Evolutionary conservation across 2,797 vertebrate species (phyloP).

Genomic region (Mionectes olivaceus): DNA sequence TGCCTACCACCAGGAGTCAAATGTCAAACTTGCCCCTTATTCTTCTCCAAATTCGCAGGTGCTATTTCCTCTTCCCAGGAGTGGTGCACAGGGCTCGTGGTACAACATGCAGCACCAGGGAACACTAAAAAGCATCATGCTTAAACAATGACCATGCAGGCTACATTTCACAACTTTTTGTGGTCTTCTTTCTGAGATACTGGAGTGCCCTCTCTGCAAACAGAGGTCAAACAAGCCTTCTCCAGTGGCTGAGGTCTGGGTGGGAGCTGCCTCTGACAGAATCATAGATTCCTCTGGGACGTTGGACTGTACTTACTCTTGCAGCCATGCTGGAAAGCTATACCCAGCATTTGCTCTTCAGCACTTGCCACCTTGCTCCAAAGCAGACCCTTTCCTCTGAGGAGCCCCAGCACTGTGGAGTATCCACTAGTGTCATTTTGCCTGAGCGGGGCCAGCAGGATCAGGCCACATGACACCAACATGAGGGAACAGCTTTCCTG

Average conservation of each 20-base stretch:
- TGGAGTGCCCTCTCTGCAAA: neutral
- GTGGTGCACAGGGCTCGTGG: neutral
- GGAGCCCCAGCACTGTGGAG: neutral
- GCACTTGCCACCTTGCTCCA: neutral
- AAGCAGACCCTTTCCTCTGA: neutral
- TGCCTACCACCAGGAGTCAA: neutral
- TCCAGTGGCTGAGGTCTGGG: neutral
- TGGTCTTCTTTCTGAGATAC: neutral
- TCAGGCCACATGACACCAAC: neutral
- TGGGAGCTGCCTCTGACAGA: neutral
- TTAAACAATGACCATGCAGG: fast-evolving
- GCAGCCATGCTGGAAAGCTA: neutral
- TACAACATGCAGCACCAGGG: neutral
- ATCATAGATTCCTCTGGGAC: neutral
- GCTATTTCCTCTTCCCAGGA: neutral
- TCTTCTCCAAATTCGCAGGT: neutral
- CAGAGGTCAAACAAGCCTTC: neutral
- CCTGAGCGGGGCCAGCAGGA: neutral
- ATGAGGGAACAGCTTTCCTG: neutral
- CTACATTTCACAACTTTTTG: neutral
- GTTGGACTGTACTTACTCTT: neutral
- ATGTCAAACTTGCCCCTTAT: neutral
- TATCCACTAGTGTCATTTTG: slow-evolving; percentile 15
- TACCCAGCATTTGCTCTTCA: neutral
- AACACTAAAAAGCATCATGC: neutral